These are phyloP conservation scores for Erebia palarica DNA, from an alignment of 2,888 invertebrate genomes.

Conservation along the genomic window DNA sequence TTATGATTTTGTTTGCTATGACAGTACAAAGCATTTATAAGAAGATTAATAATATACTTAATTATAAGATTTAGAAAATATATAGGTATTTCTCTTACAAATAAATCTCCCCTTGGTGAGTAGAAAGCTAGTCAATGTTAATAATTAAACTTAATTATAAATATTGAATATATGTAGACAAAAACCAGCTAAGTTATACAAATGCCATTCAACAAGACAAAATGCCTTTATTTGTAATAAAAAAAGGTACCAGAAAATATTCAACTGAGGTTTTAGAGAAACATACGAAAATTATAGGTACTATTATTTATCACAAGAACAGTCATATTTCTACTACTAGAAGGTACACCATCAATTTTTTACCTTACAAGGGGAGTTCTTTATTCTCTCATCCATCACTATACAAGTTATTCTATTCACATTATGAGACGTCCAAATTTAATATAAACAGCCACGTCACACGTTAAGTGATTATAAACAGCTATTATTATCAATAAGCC, in stretches of 20 bases:
- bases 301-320: conserved; percentile 27
- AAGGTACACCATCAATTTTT: conserved; percentile 58
- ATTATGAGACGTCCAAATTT: conserved; percentile 66
- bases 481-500: conserved; percentile 78
- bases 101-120: conserved; percentile 43
- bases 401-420: conserved; percentile 69
- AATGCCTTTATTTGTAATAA: conserved; percentile 22
- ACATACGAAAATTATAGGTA: conserved; percentile 27
- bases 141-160: conserved; percentile 32
- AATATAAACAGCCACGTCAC: conserved; percentile 64
- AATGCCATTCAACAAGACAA: conserved; percentile 27
- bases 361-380: conserved; percentile 80
- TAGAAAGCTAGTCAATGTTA: conserved; percentile 36
- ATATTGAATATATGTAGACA: conserved; percentile 18
- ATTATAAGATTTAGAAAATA: conserved; percentile 21
- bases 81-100: conserved; percentile 34
- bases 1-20: conserved; percentile 6
- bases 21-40: conserved; percentile 20
- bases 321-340: conserved; percentile 48
- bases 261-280: conserved; percentile 22
- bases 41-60: not conserved
- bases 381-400: conserved; percentile 77
- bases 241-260: conserved; percentile 20
- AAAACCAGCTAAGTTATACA: conserved; percentile 14
- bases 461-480: conserved; percentile 68